Evolutionary conservation across 2,113 vertebrate species (phyloP), one percentile per base, ranked within the genome.

Genomic region (Gallinago paraguaiae): DNA sequence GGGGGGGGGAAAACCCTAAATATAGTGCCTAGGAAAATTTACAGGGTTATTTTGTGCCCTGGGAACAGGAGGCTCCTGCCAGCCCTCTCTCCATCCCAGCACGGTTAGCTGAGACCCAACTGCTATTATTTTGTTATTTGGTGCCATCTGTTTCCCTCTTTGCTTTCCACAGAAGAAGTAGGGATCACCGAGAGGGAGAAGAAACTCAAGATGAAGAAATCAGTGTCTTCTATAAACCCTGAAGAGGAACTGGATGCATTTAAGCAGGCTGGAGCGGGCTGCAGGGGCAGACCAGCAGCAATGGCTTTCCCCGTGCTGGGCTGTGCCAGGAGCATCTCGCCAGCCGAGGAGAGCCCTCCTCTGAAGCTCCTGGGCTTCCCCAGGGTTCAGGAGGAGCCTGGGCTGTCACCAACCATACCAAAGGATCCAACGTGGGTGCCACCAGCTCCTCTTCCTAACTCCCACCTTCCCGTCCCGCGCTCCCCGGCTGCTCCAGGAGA

Each of bases 281-380:
- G 64, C 53, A 35, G 19, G 17, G 30, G 43, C 54, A 9, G 6
- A 22, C 1, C 30, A 6, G 77, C 39, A 31, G 41, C 1, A 7
- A 4, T 2, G 3, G 2, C 9, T 31, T 23, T 15, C 27, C 75
- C 19, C 3, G 20, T 10, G 10, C 13, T 2, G 18, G 4, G 18
- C 37, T 3, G 39, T 5, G 61, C 39, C 46, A 17, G 4, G 0
- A n/a, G 22, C 60, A 17, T 3, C 33, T 0, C 0, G 39, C 39
- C 3, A 4, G 13, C 1, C 0, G 33, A 27, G 50, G 48, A 17
- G 9, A 53, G 25, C 1, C 1, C 69, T 31, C 3, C 3, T 17
- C 61, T 28, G 37, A 3, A 43, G 45, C 43, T 22, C 67, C 7
- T 11, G 3, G 59, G 7, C 33, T 39, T 74, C 67, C 78, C 22